phyloP scores from a whole-genome alignment of 1,140 invertebrate species.

The Tetragonula clypearis region DNA sequence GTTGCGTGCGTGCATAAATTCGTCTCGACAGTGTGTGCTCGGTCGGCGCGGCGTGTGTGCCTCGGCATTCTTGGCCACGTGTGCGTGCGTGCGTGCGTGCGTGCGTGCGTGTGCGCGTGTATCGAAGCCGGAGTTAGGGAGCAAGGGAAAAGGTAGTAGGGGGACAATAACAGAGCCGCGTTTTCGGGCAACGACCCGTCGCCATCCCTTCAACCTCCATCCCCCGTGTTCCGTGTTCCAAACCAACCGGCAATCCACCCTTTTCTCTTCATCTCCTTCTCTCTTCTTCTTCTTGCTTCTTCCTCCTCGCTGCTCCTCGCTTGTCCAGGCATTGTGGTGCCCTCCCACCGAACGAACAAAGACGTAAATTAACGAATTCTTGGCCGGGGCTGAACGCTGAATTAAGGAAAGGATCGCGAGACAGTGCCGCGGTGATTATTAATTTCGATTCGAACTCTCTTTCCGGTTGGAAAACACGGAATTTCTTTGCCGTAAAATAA shows the following conservation, averaged over 20 bases:
- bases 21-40: conserved; percentile 13
- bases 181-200: conserved; percentile 81
- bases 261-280: conserved; percentile 40
- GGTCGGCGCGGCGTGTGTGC: neutral
- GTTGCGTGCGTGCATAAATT: conserved; percentile 51
- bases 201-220: conserved; percentile 73
- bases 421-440: conserved; percentile 9
- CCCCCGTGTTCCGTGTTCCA: conserved; percentile 58
- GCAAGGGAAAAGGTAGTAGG: conserved; percentile 58
- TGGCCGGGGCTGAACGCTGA: neutral
- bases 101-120: conserved; percentile 57
- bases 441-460: neutral
- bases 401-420: neutral
- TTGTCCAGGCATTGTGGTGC: conserved; percentile 53
- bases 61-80: conserved; percentile 31
- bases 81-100: conserved; percentile 46
- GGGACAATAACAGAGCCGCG: conserved; percentile 78
- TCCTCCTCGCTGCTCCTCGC: conserved; percentile 50
- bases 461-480: neutral
- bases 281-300: conserved; percentile 52
- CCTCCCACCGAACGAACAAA: conserved; percentile 39
- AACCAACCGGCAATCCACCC: conserved; percentile 66
- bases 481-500: neutral
- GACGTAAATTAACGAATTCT: conserved; percentile 46
- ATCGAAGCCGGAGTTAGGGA: conserved; percentile 66